A percentile compares a stretch with the other conserved stretches of the same genome.
Conservation (phyloP, 2,113 vertebrate genomes). For the Vombatus ursinus region DNA sequence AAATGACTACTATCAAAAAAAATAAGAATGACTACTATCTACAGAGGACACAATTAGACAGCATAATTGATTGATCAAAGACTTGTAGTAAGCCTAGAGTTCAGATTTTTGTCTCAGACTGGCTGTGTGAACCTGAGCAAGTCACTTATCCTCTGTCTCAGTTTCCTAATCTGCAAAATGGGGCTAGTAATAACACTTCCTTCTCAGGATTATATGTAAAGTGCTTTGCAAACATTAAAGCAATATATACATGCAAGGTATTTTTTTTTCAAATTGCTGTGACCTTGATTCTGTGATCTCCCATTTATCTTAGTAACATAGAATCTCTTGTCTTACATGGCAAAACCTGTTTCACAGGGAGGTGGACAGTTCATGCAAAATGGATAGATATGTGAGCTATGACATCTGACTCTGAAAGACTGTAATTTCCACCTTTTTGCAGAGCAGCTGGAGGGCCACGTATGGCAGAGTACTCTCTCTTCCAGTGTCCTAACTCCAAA, state of each 20-base stretch:
- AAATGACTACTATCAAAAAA: not conserved
- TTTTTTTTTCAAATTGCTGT: not conserved
- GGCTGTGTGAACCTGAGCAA: not conserved
- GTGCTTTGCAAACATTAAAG: not conserved
- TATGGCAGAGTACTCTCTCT: not conserved
- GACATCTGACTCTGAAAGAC: not conserved
- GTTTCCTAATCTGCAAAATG: not conserved
- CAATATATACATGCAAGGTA: not conserved
- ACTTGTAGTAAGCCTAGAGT: not conserved
- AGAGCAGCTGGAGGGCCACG: not conserved
- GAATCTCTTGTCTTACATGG: too few relatives aligned
- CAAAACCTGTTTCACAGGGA: not conserved
- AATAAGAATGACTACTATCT: not conserved
- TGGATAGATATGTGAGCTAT: not conserved
- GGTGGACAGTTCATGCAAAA: too few relatives aligned
- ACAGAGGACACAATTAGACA: not conserved
- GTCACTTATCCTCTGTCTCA: not conserved
- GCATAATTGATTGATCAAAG: not conserved
- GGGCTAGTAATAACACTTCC: not conserved
- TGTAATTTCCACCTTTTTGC: not conserved
- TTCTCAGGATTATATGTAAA: not conserved
- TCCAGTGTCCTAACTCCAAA: not conserved
- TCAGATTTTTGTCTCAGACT: not conserved
- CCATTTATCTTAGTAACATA: not conserved
- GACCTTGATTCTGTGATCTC: not conserved